A percentile compares a stretch with the other conserved stretches of the same genome.
phyloP scores from a whole-genome alignment of 2,888 invertebrate species.

The Agrotis clavis region DNA sequence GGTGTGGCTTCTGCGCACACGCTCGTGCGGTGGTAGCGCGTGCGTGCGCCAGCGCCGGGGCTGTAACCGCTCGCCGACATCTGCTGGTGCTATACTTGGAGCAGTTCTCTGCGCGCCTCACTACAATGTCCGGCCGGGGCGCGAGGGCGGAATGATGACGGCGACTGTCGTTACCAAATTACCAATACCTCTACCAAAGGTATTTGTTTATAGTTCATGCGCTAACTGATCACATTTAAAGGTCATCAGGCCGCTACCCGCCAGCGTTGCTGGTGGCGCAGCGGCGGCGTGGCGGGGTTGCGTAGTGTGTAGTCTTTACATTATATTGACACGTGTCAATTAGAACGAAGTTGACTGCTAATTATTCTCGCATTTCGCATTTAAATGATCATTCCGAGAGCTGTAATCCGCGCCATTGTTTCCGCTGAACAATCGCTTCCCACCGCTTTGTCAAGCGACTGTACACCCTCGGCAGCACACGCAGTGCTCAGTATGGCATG shows the following conservation, averaged over 20 bases:
- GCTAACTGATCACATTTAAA: background rate
- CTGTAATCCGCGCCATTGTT: conserved; percentile 72
- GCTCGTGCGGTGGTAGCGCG: background rate
- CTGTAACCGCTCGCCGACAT: conserved; percentile 1
- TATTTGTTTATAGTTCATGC: conserved; percentile 12
- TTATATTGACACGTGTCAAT: conserved; percentile 61
- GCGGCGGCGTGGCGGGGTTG: background rate
- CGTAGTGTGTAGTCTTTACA: background rate
- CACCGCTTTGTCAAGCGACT: conserved; percentile 35
- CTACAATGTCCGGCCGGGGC: background rate
- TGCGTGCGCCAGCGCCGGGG: conserved; percentile 4
- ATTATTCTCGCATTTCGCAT: conserved; percentile 65
- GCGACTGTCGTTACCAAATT: conserved; percentile 29
- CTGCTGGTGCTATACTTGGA: too few relatives aligned
- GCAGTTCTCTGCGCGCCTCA: background rate
- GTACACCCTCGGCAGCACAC: conserved; percentile 11
- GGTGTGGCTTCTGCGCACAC: conserved; percentile 11
- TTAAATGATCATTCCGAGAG: conserved; percentile 62
- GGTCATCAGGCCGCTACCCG: background rate
- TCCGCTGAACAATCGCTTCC: conserved; percentile 67
- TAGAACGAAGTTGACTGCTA: conserved; percentile 49
- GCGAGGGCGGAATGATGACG: conserved; percentile 13
- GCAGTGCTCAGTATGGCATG: conserved; percentile 6
- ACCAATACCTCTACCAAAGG: conserved; percentile 24
- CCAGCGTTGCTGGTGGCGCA: background rate